These are phyloP conservation scores for Gymnosoma rotundatum DNA, from an alignment of 2,888 invertebrate species.

Conservation along the genomic window DNA sequence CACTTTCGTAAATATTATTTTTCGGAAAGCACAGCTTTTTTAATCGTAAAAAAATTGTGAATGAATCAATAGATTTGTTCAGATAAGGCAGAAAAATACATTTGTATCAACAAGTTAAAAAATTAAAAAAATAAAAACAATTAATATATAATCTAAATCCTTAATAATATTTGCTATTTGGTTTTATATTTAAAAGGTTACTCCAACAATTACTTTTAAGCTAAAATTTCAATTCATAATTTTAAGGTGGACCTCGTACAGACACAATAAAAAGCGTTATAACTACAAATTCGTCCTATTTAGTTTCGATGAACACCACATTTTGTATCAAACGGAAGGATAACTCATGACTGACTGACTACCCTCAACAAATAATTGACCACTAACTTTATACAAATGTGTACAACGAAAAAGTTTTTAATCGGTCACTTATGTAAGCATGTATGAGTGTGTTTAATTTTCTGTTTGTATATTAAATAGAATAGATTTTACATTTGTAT, in stretches of 20 bases:
- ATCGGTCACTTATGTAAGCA: conserved; percentile 52
- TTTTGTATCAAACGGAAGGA: conserved; percentile 60
- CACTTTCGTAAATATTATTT: too few species aligned
- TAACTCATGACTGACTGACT: conserved; percentile 63
- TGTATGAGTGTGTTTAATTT: background rate
- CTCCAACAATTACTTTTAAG: too few species aligned
- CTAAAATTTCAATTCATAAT: too few species aligned
- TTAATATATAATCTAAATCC: too few species aligned
- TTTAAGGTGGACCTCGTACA: background rate
- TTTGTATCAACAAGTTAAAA: too few species aligned
- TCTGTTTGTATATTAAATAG: background rate
- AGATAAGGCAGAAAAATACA: too few species aligned
- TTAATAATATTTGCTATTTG: too few species aligned
- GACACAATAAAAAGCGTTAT: conserved; percentile 1
- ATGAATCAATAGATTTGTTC: too few species aligned
- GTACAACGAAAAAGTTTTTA: conserved; percentile 46
- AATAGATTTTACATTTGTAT: background rate
- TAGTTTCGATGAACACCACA: conserved; percentile 34
- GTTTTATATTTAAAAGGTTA: too few species aligned
- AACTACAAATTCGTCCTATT: background rate
- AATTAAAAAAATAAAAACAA: too few species aligned
- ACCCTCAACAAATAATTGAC: conserved; percentile 65
- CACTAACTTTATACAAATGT: conserved; percentile 38
- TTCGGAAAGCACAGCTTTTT: too few species aligned
- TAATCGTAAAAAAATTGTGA: too few species aligned